Evolutionary conservation across 2,113 vertebrate species (phyloP).

Genomic region (Macaca mulatta): DNA sequence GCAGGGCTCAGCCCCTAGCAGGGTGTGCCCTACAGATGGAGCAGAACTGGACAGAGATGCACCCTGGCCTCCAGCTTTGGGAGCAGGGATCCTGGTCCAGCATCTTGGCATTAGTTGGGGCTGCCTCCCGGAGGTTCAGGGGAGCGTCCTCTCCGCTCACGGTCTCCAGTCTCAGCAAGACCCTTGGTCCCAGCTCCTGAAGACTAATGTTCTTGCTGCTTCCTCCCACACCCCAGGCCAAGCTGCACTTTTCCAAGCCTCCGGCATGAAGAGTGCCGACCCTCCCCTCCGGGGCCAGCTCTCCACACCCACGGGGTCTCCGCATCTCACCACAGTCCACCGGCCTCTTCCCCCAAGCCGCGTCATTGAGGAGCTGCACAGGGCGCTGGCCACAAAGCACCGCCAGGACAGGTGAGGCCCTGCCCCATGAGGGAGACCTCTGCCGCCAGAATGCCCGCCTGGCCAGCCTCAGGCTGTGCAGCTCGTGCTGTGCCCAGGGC

Average conservation of each 20-base stretch:
- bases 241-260: slow-evolving; percentile 82
- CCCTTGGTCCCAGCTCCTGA: slow-evolving; percentile 86
- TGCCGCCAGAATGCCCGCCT: accelerated
- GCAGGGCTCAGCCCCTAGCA: accelerated
- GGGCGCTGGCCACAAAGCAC: slow-evolving; percentile 95
- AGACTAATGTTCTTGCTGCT: slow-evolving; percentile 84
- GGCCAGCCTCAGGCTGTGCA: accelerated
- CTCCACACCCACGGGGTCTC: slow-evolving; percentile 92
- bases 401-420: slow-evolving; percentile 93
- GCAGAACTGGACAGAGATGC: accelerated
- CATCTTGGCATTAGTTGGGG: accelerated
- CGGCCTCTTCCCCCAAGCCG: slow-evolving; percentile 94
- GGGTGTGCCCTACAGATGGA: accelerated
- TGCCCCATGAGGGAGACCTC: accelerated
- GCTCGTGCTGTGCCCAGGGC: accelerated
- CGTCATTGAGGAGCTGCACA: slow-evolving; percentile 97
- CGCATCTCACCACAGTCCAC: slow-evolving; percentile 90
- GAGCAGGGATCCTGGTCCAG: neutral
- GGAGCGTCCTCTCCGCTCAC: accelerated
- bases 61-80: accelerated
- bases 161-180: slow-evolving; percentile 46
- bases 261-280: slow-evolving; percentile 82
- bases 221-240: slow-evolving; percentile 87
- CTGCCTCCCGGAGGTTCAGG: accelerated
- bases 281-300: slow-evolving; percentile 87